Percentiles rank a stretch among this genome's conserved stretches.
Conservation (phyloP, 2,113 vertebrate genomes). For the Albula glossodonta region DNA sequence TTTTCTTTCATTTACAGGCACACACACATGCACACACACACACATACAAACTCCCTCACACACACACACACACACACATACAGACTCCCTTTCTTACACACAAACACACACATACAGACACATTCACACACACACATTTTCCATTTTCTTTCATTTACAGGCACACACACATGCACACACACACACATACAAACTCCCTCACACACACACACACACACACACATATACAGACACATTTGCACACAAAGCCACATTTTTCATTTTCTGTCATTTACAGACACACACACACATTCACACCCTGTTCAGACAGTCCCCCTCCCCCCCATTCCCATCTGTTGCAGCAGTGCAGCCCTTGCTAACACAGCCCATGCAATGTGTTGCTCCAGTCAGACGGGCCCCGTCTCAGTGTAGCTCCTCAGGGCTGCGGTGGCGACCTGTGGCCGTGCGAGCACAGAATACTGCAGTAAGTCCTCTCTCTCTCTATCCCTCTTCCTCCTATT, state of each 20-base stretch:
- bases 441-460: neutral
- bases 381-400: neutral
- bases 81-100: neutral
- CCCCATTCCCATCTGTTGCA: neutral
- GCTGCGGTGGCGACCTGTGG: neutral
- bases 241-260: conserved; percentile 2
- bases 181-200: too few species aligned
- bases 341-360: neutral
- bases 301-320: neutral
- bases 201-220: neutral
- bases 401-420: neutral
- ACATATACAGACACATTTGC: neutral
- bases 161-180: neutral
- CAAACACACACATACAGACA: neutral
- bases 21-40: neutral
- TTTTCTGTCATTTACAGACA: too few species aligned
- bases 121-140: too few species aligned
- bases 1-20: too few species aligned
- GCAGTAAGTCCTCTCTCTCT: neutral
- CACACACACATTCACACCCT: neutral
- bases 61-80: neutral
- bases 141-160: too few species aligned
- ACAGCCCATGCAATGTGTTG: neutral
- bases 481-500: neutral
- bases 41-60: neutral